Percentiles rank a stretch among this genome's conserved stretches.
These are phyloP conservation scores for Tarsius wallacei DNA, from an alignment of 2,797 vertebrate species.

Conservation along the genomic window DNA sequence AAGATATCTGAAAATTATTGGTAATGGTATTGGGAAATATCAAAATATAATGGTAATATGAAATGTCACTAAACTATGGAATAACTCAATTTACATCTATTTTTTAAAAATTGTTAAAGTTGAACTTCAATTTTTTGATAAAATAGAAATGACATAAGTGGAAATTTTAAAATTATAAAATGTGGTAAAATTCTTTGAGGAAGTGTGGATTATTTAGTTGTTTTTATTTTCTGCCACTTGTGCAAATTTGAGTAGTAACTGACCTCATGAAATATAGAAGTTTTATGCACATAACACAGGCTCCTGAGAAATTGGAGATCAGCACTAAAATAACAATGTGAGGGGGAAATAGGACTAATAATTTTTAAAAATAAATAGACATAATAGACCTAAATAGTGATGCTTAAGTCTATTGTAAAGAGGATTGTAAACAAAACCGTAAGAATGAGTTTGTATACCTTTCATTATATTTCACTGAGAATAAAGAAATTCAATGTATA, in stretches of 20 bases:
- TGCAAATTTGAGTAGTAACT: not conserved
- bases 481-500: not conserved
- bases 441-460: not conserved
- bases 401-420: not conserved
- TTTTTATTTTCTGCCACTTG: not conserved
- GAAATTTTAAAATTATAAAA: not conserved
- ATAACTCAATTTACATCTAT: not conserved
- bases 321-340: not conserved
- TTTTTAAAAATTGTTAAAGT: not conserved
- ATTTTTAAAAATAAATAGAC: not conserved
- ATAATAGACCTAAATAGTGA: not conserved
- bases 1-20: not conserved
- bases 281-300: not conserved
- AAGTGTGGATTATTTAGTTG: not conserved
- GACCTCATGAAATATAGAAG: not conserved
- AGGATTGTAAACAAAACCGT: not conserved
- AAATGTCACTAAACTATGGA: not conserved
- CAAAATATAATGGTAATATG: not conserved
- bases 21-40: not conserved
- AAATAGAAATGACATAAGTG: not conserved
- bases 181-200: not conserved
- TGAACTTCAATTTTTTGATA: not conserved
- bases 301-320: not conserved
- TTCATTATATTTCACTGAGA: conserved; percentile 11
- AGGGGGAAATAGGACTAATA: not conserved